Conservation (phyloP, 2,113 vertebrate species). For the Manacus vitellinus region DNA sequence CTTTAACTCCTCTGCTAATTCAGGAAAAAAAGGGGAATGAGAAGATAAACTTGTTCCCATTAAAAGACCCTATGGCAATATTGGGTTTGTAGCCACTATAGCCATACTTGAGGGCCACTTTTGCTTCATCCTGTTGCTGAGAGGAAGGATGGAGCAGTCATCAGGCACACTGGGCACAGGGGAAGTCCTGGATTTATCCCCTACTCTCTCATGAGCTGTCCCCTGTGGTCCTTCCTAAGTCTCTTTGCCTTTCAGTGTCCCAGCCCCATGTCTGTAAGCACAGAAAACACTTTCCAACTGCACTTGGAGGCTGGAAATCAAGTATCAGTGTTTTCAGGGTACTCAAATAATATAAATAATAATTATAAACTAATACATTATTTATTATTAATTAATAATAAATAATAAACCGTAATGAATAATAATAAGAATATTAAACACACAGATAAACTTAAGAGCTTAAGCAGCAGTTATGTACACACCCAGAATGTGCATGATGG, state of each 20-base stretch:
- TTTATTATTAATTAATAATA: neutral
- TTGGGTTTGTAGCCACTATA: neutral
- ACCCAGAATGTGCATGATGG: neutral
- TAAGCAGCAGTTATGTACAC: neutral
- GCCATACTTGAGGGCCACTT: neutral
- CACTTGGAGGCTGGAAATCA: neutral
- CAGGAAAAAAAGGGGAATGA: neutral
- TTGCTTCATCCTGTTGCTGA: neutral
- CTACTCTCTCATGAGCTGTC: neutral
- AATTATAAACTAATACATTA: neutral
- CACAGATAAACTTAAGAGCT: neutral
- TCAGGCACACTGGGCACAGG: neutral
- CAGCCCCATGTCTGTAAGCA: neutral
- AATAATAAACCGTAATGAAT: neutral
- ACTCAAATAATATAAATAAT: neutral
- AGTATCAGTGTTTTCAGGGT: neutral
- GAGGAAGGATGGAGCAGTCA: neutral
- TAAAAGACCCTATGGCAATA: neutral
- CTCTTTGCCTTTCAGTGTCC: neutral
- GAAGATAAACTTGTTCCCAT: neutral
- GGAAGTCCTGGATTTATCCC: neutral
- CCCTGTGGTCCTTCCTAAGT: neutral
- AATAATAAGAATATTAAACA: neutral
- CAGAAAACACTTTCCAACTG: neutral
- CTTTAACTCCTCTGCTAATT: neutral